phyloP scores from a whole-genome alignment of 2,113 vertebrate genomes.

The Donacobius atricapilla region DNA sequence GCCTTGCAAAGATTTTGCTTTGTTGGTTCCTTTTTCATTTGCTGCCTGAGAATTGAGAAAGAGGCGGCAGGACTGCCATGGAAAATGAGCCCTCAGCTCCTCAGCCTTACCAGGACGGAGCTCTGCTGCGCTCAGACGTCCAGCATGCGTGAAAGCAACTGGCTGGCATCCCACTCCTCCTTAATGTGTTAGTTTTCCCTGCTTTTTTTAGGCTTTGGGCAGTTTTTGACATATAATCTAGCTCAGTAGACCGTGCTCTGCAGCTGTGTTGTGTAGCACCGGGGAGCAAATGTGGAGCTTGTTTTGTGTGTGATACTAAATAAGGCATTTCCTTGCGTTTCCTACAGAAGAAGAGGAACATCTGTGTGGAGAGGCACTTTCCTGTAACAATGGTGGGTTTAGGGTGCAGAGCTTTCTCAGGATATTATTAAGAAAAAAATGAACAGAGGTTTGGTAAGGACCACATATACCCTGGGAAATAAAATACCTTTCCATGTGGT shows the following conservation, averaged over 20 bases:
- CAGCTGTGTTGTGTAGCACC: neutral
- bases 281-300: neutral
- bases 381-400: neutral
- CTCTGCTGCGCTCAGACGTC: slow-evolving; percentile 4
- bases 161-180: neutral
- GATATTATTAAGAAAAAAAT: neutral
- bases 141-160: neutral
- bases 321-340: neutral
- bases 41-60: neutral
- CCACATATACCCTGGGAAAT: neutral
- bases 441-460: neutral
- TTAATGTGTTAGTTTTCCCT: neutral
- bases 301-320: neutral
- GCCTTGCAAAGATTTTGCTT: slow-evolving; percentile 11
- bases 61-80: neutral
- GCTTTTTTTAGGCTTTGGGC: neutral
- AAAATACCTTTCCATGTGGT: neutral
- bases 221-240: neutral
- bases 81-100: neutral
- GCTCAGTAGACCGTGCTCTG: neutral
- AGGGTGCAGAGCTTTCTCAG: neutral
- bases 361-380: neutral
- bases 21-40: slow-evolving; percentile 3
- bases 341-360: neutral
- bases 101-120: neutral